Evolutionary conservation across 2,888 invertebrate genomes (phyloP).

Genomic region (Diplazon laetatorius): DNA sequence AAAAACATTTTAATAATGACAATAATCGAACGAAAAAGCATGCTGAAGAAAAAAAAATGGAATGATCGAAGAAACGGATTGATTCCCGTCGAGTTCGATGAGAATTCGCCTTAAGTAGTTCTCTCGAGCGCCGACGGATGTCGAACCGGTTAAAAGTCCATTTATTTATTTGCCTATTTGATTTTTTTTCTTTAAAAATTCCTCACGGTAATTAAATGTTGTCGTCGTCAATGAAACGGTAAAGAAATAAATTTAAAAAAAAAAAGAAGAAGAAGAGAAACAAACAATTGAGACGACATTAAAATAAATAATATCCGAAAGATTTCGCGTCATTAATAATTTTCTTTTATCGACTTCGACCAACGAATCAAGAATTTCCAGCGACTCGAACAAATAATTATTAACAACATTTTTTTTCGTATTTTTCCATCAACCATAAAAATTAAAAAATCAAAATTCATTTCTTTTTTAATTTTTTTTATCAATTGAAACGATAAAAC

Average conservation of each 20-base stretch:
- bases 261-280: no score
- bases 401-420: constrained; percentile 14
- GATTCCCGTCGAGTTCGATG: constrained; percentile 11
- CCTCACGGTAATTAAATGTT: not conserved
- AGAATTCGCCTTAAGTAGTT: constrained; percentile 38
- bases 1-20: no score
- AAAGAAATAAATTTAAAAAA: no score
- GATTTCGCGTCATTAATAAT: no score
- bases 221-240: not conserved
- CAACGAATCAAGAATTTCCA: constrained; percentile 20
- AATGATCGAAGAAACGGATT: constrained; percentile 65
- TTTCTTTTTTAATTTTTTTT: no score
- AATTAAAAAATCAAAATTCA: constrained; percentile 29
- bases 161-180: no score
- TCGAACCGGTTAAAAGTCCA: constrained; percentile 19
- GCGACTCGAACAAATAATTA: constrained; percentile 39
- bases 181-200: not conserved
- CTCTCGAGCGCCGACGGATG: constrained; percentile 9
- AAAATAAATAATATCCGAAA: no score
- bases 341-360: no score
- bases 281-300: no score
- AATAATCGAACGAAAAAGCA: no score
- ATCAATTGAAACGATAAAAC: constrained; percentile 26
- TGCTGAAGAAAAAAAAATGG: constrained; percentile 73
- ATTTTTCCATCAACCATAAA: not conserved